Evolutionary conservation across 2,113 vertebrate genomes (phyloP).

Genomic region (Fregetta grallaria): DNA sequence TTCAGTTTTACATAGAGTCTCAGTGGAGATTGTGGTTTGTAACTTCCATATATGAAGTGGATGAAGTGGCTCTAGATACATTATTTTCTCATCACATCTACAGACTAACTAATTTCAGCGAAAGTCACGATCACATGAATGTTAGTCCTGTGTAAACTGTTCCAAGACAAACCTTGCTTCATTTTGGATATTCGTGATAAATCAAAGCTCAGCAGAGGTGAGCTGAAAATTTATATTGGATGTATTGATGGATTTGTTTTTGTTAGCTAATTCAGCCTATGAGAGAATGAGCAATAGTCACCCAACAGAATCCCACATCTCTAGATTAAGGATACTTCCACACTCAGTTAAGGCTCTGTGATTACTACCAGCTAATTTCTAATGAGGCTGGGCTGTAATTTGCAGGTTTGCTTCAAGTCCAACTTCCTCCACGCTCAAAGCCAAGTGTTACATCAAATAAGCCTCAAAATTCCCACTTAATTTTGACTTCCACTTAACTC

Average conservation of each 20-base stretch:
- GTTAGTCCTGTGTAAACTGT: neutral
- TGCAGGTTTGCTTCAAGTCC: slow-evolving; percentile 58
- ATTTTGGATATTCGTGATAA: neutral
- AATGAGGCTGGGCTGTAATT: slow-evolving; percentile 50
- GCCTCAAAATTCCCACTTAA: slow-evolving; percentile 64
- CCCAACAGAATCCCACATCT: slow-evolving; percentile 19
- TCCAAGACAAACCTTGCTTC: slow-evolving; percentile 4
- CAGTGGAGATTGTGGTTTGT: neutral
- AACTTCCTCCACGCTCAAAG: slow-evolving; percentile 59
- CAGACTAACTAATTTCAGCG: neutral
- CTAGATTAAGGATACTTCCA: slow-evolving; percentile 34
- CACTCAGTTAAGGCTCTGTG: slow-evolving; percentile 22
- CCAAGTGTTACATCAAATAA: slow-evolving; percentile 56
- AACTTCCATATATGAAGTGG: neutral
- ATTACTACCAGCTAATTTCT: slow-evolving; percentile 57
- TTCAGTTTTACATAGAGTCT: neutral
- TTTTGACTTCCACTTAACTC: slow-evolving; percentile 61
- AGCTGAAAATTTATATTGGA: neutral
- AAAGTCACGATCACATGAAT: neutral
- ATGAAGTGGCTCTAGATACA: neutral
- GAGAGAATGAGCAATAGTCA: slow-evolving; percentile 9
- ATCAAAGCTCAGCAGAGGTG: neutral
- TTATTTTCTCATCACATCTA: neutral
- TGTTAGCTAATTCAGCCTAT: neutral
- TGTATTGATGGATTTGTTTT: neutral